Evolutionary conservation across 2,797 vertebrate species (phyloP), one percentile per base, ranked within the genome.

Genomic region (Notoglanidium macrostoma): DNA sequence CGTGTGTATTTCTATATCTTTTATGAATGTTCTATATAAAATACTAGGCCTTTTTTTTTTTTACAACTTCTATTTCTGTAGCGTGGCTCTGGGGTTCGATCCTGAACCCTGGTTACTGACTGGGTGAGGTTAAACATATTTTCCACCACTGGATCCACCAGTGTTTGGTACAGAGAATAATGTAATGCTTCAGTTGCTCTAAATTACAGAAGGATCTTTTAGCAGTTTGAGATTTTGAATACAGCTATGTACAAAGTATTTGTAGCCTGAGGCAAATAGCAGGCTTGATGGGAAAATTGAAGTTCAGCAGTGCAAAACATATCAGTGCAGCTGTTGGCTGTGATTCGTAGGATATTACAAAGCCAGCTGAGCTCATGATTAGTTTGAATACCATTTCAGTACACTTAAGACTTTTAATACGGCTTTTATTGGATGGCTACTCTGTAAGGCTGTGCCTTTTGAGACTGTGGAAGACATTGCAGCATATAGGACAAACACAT

Each of bases 401-500:
- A 40, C 59, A n/a, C 57, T 80, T 83, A 87, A 87, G 61, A 84
- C 46, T 51, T 40, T 86, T 49, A 82, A 81, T 26, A 85, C 55
- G 15, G n/a, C 40, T 70, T 88, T 88, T 85, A 88, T 81, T 88
- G 46, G 49, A 81, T 67, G 74, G 63, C 17, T 76, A 73, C 57
- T n/a, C 5, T 57, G 54, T 44, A 85, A 85, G 68, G 40, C 51
- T 87, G 12, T 54, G 10, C 65, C 61, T 68, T 68, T 67, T 57
- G 23, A 65, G 26, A 85, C 54, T 15, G 77, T 82, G 84, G 72
- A 82, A 68, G 51, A 88, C 80, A 68, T 40, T 61, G 80, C 72
- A 83, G 70, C 79, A 86, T 77, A 59, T 49, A 35, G 61, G 80
- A 83, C 84, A 78, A 88, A 83, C 54, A 73, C 49, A 86, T 85